Base-by-base conservation (phyloP, 2,888 invertebrate species). In the Prosopocoilus inquinatus region DNA sequence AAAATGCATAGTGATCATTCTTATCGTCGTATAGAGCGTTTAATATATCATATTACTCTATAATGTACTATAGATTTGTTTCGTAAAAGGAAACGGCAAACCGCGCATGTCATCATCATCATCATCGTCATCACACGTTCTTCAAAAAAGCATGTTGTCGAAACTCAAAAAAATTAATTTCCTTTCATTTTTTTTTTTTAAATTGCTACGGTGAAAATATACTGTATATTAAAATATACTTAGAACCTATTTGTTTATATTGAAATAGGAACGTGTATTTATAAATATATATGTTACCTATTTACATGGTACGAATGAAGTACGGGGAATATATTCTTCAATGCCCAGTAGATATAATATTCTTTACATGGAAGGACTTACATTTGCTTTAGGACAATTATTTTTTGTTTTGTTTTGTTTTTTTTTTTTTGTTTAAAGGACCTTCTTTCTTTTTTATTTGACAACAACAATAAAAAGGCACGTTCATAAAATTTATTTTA, bases 261-360 rank as follows among this genome's bases (percentile, higher is more conserved):
- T 59, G 54, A 58, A 65, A 64, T 67, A 67, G 67, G 67, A 67
- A 67, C 67, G 63, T 65, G 58, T 58, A 62, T 62, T 60, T 60
- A 63, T 61, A 62, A 60, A 61, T 61, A 62, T 60, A 44, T 54
- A 41, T 28, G 20, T 28, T 28, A 28, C 20, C 43, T 49, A 54
- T 54, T 35, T 50, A 52, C 35, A 46, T n/a, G 16, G 16, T 38
- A 41, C n/a, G 33, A 50, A 50, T 46, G 28, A 46, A 46, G 12
- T 46, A 46, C 46, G 28, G 9, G 33, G 46, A 46, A 46, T 46
- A 46, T 50, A 50, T 50, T 35, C 34, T 47, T 47, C 34, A 39
- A 50, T 38, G 34, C 11, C 36, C 36, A 36, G 34, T 38, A 13
- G 36, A 48, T 48, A 15, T 13, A 35, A 15, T 13, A 35, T 50